phyloP scores from a whole-genome alignment of 2,797 vertebrate genomes.

The Coendou prehensilis region DNA sequence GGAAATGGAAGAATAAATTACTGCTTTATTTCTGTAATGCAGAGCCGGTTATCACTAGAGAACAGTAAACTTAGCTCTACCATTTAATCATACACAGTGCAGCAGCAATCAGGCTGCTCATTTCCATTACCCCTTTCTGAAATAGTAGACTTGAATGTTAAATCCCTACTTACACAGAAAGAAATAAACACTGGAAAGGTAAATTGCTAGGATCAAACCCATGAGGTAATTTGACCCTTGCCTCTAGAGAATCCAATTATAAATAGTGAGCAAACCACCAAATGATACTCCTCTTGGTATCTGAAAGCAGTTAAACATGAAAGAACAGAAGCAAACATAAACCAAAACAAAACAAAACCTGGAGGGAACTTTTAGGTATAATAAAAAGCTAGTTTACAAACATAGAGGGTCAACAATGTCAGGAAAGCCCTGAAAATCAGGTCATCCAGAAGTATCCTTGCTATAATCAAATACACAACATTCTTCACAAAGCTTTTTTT shows the following conservation, averaged over 20 bases:
- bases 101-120: neutral
- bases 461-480: neutral
- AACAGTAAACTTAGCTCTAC: neutral
- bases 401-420: neutral
- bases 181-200: constrained; percentile 18
- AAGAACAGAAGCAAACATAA: constrained; percentile 7
- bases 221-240: constrained; percentile 44
- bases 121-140: constrained; percentile 33
- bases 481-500: neutral
- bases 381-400: neutral
- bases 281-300: neutral
- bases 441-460: neutral
- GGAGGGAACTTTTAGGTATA: neutral
- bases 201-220: constrained; percentile 41
- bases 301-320: constrained; percentile 33
- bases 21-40: neutral
- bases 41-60: neutral
- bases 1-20: neutral
- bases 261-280: constrained; percentile 21
- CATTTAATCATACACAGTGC: neutral
- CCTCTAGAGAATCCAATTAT: constrained; percentile 23
- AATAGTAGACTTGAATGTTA: neutral
- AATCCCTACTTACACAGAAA: constrained; percentile 32
- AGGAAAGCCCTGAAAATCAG: neutral
- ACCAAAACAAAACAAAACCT: neutral